Evolutionary conservation across 2,797 vertebrate species (phyloP).

Genomic region (Halcyon chelicuti): DNA sequence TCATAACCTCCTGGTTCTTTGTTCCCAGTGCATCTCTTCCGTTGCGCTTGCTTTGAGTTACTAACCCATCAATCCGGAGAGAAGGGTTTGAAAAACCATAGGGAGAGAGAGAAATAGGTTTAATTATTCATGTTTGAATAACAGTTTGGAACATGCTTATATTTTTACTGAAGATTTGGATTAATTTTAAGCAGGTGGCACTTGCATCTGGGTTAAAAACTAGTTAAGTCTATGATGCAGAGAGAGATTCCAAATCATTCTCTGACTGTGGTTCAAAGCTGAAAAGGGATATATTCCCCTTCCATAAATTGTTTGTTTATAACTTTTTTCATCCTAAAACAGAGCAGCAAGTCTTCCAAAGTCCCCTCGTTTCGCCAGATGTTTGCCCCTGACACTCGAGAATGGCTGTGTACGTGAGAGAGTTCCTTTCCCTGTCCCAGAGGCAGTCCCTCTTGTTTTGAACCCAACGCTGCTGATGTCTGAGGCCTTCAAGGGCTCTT

Average conservation of each 20-base stretch:
- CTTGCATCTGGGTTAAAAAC: not conserved
- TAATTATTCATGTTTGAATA: not conserved
- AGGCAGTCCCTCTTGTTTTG: not conserved
- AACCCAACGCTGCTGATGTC: not conserved
- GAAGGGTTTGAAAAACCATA: not conserved
- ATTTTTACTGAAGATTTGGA: not conserved
- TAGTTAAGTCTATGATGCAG: not conserved
- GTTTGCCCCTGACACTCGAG: not conserved
- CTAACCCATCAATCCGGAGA: not conserved
- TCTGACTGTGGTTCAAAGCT: not conserved
- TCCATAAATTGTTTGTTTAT: not conserved
- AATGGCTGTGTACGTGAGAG: fast-evolving
- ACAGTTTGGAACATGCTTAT: fast-evolving
- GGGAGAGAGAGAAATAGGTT: not conserved
- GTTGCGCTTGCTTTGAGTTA: not conserved
- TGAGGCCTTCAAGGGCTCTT: not conserved
- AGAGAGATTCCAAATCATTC: not conserved
- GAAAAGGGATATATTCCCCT: not conserved
- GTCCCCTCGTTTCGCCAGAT: not conserved
- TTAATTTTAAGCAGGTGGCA: not conserved
- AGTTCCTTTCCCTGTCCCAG: not conserved
- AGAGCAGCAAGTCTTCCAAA: not conserved
- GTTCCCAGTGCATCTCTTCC: not conserved
- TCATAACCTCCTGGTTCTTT: not conserved
- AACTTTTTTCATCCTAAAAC: not conserved